These are phyloP conservation scores for Panorpa germanica DNA, from an alignment of 2,888 invertebrate species.

Conservation along the genomic window DNA sequence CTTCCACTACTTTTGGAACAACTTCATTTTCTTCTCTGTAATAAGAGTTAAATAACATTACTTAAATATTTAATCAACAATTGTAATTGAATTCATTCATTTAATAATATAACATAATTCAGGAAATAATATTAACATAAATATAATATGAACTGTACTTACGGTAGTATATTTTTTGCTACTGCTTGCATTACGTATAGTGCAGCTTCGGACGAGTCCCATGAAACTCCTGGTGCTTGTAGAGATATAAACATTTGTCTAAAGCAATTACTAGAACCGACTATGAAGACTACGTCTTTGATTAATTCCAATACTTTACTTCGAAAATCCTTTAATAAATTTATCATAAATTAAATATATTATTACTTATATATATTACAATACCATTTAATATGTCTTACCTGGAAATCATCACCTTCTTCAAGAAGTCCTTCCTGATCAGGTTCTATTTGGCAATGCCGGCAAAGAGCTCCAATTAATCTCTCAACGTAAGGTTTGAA, in stretches of 20 bases:
- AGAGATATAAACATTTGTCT: slow-evolving; percentile 74
- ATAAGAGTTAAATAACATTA: slow-evolving; percentile 13
- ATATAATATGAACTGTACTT: slow-evolving; percentile 23
- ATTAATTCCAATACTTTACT: slow-evolving; percentile 79
- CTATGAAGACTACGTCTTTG: slow-evolving; percentile 91
- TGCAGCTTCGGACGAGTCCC: slow-evolving; percentile 89
- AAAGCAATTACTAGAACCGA: slow-evolving; percentile 83
- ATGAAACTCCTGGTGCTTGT: slow-evolving; percentile 50
- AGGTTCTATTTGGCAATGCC: slow-evolving; percentile 91
- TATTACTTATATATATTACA: slow-evolving; percentile 4
- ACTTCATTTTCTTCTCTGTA: slow-evolving; percentile 75
- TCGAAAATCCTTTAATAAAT: slow-evolving; percentile 43
- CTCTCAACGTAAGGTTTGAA: slow-evolving; percentile 86
- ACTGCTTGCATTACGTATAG: slow-evolving; percentile 90
- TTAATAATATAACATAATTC: background rate
- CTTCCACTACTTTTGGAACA: slow-evolving; percentile 84
- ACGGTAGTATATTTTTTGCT: slow-evolving; percentile 89
- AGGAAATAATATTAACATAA: slow-evolving; percentile 1
- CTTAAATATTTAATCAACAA: slow-evolving; percentile 7
- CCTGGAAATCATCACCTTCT: slow-evolving; percentile 64
- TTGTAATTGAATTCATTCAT: background rate
- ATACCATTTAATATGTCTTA: slow-evolving; percentile 22
- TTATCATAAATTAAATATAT: slow-evolving; percentile 6
- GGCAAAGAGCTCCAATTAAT: slow-evolving; percentile 71
- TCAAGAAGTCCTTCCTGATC: slow-evolving; percentile 78